Evolutionary conservation across 2,797 vertebrate genomes (phyloP).

Genomic region (Chiroxiphia lanceolata): DNA sequence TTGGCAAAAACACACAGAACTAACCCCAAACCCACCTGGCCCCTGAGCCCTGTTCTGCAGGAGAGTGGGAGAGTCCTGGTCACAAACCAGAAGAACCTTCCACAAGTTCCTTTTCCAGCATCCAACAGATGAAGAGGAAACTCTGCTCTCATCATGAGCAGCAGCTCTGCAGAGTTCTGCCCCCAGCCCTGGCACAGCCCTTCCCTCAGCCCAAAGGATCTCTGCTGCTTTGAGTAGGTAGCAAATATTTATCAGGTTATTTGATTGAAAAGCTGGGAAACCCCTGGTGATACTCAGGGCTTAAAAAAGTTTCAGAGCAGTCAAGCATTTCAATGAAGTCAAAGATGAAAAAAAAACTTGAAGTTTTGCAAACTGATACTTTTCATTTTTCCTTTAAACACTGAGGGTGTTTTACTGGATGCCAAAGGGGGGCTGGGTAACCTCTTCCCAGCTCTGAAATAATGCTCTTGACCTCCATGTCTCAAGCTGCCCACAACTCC

Average conservation of each 20-base stretch:
- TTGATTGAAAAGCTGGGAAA: background rate
- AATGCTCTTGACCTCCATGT: background rate
- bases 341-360: background rate
- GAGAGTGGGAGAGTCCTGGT: background rate
- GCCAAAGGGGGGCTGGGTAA: background rate
- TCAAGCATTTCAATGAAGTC: background rate
- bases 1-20: background rate
- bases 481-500: background rate
- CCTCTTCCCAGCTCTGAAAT: background rate
- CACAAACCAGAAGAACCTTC: background rate
- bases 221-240: background rate
- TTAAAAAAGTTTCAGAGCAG: background rate
- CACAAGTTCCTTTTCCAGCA: background rate
- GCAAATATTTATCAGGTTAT: too few relatives aligned
- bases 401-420: background rate
- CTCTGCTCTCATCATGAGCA: background rate
- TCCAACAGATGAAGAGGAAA: background rate
- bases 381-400: rapidly evolving
- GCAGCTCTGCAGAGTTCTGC: background rate
- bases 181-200: too few relatives aligned
- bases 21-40: background rate
- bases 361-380: background rate
- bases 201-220: background rate
- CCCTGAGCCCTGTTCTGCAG: background rate
- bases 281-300: too few relatives aligned